These are phyloP conservation scores for Sebastes alutus DNA, from an alignment of 2,797 vertebrate genomes.

Conservation along the genomic window DNA sequence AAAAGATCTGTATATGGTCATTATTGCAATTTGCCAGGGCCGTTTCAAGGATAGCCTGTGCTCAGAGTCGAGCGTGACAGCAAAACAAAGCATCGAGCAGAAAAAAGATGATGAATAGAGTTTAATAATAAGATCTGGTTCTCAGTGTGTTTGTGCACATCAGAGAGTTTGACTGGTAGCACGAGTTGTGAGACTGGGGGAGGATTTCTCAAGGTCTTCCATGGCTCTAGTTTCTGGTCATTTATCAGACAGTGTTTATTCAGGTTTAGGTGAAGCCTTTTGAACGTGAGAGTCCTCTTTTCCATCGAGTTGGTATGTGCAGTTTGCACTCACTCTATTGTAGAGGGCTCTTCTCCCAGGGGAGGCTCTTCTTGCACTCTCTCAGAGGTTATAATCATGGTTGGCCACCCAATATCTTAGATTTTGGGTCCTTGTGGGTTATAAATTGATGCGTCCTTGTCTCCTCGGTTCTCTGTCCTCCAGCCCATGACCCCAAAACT, in stretches of 20 bases:
- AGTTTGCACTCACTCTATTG: slow-evolving; percentile 42
- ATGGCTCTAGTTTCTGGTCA: slow-evolving; percentile 60
- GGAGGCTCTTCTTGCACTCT: slow-evolving; percentile 59
- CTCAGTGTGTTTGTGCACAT: slow-evolving; percentile 8
- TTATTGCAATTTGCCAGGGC: neutral
- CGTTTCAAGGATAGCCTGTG: neutral
- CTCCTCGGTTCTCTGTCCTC: slow-evolving; percentile 5
- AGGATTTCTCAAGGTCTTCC: slow-evolving; percentile 33
- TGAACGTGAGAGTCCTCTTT: slow-evolving; percentile 51
- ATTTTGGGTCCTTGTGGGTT: slow-evolving; percentile 30
- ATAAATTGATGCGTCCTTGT: slow-evolving; percentile 10
- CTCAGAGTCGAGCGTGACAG: slow-evolving; percentile 13
- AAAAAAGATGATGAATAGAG: slow-evolving; percentile 6
- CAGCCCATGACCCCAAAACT: slow-evolving; percentile 10
- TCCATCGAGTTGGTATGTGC: slow-evolving; percentile 29
- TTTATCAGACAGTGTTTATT: slow-evolving; percentile 72
- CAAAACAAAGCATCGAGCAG: slow-evolving; percentile 14
- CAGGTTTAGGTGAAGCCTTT: slow-evolving; percentile 56
- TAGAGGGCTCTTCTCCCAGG: slow-evolving; percentile 31
- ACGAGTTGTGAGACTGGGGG: slow-evolving; percentile 16
- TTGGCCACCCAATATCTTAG: slow-evolving; percentile 13
- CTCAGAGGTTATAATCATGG: slow-evolving; percentile 21
- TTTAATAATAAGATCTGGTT: slow-evolving; percentile 17
- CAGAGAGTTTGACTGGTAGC: slow-evolving; percentile 8
- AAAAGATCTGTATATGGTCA: neutral